Conservation (phyloP, 2,797 vertebrate genomes). For the Urocyon cinereoargenteus region DNA sequence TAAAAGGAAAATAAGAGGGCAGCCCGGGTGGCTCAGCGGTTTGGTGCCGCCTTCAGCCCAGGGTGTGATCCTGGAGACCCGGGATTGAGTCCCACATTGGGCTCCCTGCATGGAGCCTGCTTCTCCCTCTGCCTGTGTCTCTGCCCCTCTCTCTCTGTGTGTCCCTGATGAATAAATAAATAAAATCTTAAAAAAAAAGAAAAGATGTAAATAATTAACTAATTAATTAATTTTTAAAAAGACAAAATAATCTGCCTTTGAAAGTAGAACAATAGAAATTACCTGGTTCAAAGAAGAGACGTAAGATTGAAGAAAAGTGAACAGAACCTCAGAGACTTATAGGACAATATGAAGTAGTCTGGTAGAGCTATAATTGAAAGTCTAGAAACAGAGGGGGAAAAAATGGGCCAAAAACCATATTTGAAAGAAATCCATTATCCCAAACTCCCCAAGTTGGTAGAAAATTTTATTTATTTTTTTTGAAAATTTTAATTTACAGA, state of each 20-base stretch:
- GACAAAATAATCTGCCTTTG: background rate
- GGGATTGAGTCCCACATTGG: too few species aligned
- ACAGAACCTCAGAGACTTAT: background rate
- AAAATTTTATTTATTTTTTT: background rate
- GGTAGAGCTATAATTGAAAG: background rate
- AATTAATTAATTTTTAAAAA: background rate
- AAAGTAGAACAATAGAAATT: slow-evolving; percentile 20
- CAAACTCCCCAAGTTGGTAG: background rate
- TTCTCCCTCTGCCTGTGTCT: too few species aligned
- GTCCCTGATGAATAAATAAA: too few species aligned
- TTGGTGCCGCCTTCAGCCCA: too few species aligned
- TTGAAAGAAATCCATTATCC: background rate
- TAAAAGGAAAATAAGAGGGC: background rate
- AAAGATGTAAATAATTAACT: too few species aligned
- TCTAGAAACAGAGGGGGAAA: background rate
- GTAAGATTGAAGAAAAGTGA: background rate
- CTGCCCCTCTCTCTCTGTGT: too few species aligned
- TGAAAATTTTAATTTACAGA: background rate
- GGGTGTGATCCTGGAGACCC: too few species aligned
- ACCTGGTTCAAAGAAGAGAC: background rate
- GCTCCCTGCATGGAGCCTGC: too few species aligned
- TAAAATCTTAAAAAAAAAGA: too few species aligned
- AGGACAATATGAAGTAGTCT: background rate
- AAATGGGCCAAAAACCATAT: background rate
- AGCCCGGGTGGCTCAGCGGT: too few species aligned